A percentile compares a stretch with the other conserved stretches of the same genome.
Conservation (phyloP, 2,888 invertebrate species). For the Enoplolaimus lenunculus region DNA sequence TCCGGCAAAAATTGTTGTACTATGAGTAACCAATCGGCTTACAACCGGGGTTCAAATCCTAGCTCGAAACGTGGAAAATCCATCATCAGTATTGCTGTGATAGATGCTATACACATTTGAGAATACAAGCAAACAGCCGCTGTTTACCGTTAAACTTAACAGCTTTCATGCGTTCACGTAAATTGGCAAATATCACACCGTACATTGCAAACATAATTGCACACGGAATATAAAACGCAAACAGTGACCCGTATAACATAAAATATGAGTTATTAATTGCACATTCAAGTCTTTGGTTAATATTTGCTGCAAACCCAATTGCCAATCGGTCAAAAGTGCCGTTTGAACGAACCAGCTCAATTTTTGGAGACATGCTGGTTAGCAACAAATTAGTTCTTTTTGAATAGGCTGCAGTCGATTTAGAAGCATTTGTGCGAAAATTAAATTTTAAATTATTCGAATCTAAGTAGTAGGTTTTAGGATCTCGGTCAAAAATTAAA, state of each 20-base stretch:
- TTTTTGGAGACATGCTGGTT: not conserved
- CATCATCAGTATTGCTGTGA: too few relatives aligned
- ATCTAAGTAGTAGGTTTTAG: not conserved
- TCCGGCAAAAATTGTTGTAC: too few relatives aligned
- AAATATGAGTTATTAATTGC: slow-evolving; percentile 1
- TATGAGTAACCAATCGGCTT: too few relatives aligned
- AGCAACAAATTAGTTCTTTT: not conserved
- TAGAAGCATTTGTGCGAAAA: not conserved
- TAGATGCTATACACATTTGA: too few relatives aligned
- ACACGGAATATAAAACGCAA: slow-evolving; percentile 15
- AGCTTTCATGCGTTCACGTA: slow-evolving; percentile 4
- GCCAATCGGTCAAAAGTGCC: not conserved
- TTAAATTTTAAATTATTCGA: too few relatives aligned
- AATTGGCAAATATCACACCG: slow-evolving; percentile 15
- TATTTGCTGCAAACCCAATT: not conserved
- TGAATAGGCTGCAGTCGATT: not conserved
- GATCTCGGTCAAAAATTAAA: not conserved
- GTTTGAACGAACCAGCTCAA: not conserved
- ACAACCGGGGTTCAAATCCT: too few relatives aligned
- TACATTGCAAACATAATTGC: slow-evolving; percentile 13
- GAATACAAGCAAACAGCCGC: too few relatives aligned
- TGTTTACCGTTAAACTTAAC: slow-evolving; percentile 11
- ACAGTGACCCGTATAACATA: slow-evolving; percentile 14
- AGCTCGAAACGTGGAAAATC: too few relatives aligned
- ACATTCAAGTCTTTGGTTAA: not conserved